These are phyloP conservation scores for Lepus timidus DNA, from an alignment of 2,113 vertebrate species.

Conservation along the genomic window DNA sequence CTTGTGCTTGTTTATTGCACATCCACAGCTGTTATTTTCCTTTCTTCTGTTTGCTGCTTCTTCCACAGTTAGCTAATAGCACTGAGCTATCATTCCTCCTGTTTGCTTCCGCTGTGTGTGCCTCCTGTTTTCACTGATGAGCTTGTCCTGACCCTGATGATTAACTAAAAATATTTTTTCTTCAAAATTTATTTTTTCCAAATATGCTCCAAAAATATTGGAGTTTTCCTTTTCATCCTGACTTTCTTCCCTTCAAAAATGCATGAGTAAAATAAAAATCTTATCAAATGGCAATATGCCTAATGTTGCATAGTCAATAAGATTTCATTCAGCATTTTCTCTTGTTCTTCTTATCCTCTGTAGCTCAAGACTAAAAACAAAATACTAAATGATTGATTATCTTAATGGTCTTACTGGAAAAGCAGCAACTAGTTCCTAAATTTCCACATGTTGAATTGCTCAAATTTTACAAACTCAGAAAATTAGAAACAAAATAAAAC, in stretches of 20 bases:
- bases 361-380: constrained; percentile 5
- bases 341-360: background rate
- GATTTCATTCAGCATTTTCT: constrained; percentile 20
- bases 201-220: background rate
- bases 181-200: constrained; percentile 13
- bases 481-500: background rate
- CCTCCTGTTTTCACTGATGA: constrained; percentile 71
- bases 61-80: constrained; percentile 61
- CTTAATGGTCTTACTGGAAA: background rate
- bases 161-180: constrained; percentile 65
- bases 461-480: constrained; percentile 7
- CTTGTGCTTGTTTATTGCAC: constrained; percentile 63
- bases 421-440: background rate
- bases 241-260: constrained; percentile 26
- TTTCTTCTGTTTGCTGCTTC: constrained; percentile 63
- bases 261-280: constrained; percentile 38
- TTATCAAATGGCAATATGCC: background rate
- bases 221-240: constrained; percentile 17
- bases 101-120: constrained; percentile 56
- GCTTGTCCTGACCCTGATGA: constrained; percentile 33
- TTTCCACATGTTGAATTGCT: background rate
- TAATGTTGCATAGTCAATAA: background rate
- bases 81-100: constrained; percentile 42
- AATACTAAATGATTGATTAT: constrained; percentile 9
- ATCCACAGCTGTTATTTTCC: constrained; percentile 73